phyloP scores from a whole-genome alignment of 2,888 invertebrate species.

The Hofmannophila pseudospretella region DNA sequence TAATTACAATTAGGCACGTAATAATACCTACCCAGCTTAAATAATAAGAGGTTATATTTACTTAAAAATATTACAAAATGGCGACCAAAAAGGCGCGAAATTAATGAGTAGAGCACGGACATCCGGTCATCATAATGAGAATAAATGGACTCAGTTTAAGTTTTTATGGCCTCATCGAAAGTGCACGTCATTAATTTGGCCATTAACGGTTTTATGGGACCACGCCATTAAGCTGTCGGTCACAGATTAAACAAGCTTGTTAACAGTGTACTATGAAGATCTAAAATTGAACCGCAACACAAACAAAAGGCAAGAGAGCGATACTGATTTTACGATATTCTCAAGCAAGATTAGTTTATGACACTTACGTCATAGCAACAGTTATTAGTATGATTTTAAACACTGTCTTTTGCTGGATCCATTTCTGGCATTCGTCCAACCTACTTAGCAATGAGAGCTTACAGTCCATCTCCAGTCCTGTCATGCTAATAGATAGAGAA shows the following conservation, averaged over 20 bases:
- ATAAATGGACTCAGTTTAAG: constrained; percentile 6
- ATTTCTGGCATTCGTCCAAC: constrained; percentile 22
- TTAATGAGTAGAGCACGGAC: constrained; percentile 14
- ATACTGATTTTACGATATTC: too few species aligned
- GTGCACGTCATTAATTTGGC: not conserved
- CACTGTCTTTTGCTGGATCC: constrained; percentile 1
- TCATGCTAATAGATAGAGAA: too few species aligned
- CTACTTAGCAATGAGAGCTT: too few species aligned
- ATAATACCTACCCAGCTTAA: too few species aligned
- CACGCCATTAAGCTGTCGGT: not conserved
- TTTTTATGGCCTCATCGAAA: not conserved
- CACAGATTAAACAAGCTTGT: too few species aligned
- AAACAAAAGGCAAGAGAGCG: too few species aligned
- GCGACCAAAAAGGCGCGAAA: constrained; percentile 13
- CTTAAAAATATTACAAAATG: constrained; percentile 15
- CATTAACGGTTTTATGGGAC: not conserved
- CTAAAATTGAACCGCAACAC: too few species aligned
- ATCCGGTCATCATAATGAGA: constrained; percentile 10
- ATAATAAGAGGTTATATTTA: too few species aligned
- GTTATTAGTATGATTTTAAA: constrained; percentile 1
- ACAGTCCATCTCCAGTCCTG: too few species aligned
- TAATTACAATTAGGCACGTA: too few species aligned
- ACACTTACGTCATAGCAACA: too few species aligned
- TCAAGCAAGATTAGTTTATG: too few species aligned
- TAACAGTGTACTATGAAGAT: not conserved